Base-by-base conservation (phyloP, 2,113 vertebrate genomes). In the Poeciliopsis turrubarensis region DNA sequence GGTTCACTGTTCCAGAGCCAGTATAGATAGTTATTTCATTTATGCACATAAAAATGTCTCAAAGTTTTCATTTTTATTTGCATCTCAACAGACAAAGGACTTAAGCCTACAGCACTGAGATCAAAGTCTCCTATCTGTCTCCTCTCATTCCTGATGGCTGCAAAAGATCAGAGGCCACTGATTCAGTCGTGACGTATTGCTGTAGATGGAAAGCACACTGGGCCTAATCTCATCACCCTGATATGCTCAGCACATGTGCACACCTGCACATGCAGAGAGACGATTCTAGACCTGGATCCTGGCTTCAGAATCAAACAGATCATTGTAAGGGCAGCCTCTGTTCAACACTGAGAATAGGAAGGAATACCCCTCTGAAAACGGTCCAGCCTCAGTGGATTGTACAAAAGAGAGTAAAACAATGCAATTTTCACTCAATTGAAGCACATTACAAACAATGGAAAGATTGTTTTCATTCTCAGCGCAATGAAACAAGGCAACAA, bases 91-190 rank as follows among this genome's bases (percentile, higher is more conserved):
- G 12, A 17, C 17, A 26, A 65, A 34, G n/a, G 22, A n/a, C 3
- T 22, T 37, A 65, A 34, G 13, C 31, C 10, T 62, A 1, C 5
- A 29, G 15, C 26, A 17, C 1, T 12, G 0, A 85, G 86, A 91
- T 92, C 85, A 91, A 91, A 92, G 86, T 72, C 57, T 22, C 79
- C 44, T 81, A 15, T 54, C 63, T 79, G 77, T 84, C 83, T 88
- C 79, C 70, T 78, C 70, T 82, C 79, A 79, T 90, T 89, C 68
- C 65, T 85, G 77, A 87, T 72, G 72, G 78, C 51, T 68, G 80
- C 29, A 19, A 60, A 68, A 91, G 89, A 91, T 84, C 81, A 85
- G 75, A 90, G 86, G 83, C 91, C 82, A 88, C 80, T 47, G 30
- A 66, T 54, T 44, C 65, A 67, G 70, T 78, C 60, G 0, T 72